These are phyloP conservation scores for Pelecanoides urinatrix DNA, from an alignment of 2,113 vertebrate species.

Conservation along the genomic window DNA sequence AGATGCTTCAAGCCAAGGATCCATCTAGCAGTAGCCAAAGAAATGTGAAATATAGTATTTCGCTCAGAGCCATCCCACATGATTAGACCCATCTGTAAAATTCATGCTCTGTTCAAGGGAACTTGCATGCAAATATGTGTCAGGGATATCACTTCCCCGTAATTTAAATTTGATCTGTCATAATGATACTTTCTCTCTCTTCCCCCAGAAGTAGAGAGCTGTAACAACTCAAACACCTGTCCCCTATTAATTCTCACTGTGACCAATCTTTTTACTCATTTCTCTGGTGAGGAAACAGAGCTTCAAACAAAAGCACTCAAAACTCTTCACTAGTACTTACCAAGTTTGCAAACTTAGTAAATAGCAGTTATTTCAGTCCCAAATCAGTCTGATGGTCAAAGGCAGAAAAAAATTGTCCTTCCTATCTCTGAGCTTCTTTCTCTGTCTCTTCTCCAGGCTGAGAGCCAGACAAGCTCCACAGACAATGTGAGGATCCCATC, in stretches of 20 bases:
- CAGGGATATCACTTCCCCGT: not conserved
- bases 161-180: not conserved
- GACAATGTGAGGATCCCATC: not conserved
- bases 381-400: not conserved
- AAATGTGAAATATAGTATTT: not conserved
- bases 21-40: not conserved
- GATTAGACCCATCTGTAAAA: not conserved
- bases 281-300: not conserved
- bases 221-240: not conserved
- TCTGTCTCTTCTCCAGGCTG: not conserved
- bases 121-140: not conserved
- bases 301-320: not conserved
- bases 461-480: not conserved
- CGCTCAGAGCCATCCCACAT: not conserved
- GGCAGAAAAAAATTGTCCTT: not conserved
- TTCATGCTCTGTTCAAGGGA: rapidly evolving
- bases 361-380: not conserved
- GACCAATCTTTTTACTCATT: not conserved
- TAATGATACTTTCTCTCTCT: not conserved
- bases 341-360: rapidly evolving
- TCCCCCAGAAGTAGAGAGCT: not conserved
- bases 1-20: not conserved
- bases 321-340: not conserved
- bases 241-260: not conserved
- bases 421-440: not conserved